These are phyloP conservation scores for Spheniscus mendiculus DNA, from an alignment of 2,113 vertebrate species.

Conservation along the genomic window DNA sequence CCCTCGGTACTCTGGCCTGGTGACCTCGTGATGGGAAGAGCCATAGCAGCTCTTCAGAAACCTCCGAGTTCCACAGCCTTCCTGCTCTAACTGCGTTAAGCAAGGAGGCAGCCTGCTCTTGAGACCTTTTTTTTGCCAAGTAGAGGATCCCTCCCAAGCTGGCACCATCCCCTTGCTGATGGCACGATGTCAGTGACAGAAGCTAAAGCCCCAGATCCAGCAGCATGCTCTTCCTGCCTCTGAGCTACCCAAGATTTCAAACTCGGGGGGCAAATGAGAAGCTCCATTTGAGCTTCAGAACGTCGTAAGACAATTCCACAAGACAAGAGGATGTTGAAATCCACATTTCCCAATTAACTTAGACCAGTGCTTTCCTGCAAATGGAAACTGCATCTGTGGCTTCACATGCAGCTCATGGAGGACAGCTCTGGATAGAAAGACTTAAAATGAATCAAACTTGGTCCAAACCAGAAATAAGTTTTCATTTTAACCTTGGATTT, in stretches of 20 bases:
- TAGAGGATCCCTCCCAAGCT: not conserved
- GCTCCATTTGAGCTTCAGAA: not conserved
- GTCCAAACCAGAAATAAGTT: not conserved
- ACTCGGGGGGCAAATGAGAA: not conserved
- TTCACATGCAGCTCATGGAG: not conserved
- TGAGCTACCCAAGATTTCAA: not conserved
- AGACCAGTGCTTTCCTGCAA: not conserved
- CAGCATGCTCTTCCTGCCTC: not conserved
- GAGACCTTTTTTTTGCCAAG: not conserved
- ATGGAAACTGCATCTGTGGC: not conserved
- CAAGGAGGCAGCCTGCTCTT: not conserved
- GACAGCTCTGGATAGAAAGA: not conserved
- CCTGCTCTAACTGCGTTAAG: not conserved
- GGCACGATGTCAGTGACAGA: not conserved
- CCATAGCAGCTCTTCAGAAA: not conserved
- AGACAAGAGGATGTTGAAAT: not conserved
- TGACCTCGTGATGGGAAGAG: not conserved
- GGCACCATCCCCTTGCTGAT: not conserved
- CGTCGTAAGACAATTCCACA: not conserved
- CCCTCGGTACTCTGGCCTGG: not conserved
- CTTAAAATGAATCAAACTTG: not conserved
- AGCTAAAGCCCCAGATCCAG: not conserved
- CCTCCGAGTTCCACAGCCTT: not conserved
- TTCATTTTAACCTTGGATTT: not conserved
- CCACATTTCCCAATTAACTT: not conserved